Percentiles rank a stretch among this genome's conserved stretches.
phyloP scores from a whole-genome alignment of 2,888 invertebrate species.

The Lucinisca nassula region DNA sequence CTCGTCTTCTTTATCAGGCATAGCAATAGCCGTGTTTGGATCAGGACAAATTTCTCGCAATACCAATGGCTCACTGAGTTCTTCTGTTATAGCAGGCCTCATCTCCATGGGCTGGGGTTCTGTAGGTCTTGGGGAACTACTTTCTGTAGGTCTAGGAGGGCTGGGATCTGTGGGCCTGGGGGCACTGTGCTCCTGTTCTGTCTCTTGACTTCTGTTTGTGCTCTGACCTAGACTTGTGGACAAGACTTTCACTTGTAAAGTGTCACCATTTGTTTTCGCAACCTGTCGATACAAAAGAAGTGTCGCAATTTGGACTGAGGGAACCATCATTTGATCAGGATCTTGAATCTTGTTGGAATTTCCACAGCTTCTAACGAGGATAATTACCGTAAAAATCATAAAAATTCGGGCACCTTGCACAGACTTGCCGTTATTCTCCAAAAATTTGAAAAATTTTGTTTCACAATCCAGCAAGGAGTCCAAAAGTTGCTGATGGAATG shows the following conservation, averaged over 20 bases:
- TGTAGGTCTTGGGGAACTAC: background rate
- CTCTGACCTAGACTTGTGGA: background rate
- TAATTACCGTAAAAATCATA: no score
- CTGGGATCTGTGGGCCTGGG: background rate
- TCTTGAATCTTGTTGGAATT: no score
- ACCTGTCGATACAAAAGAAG: background rate
- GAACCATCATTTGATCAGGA: no score
- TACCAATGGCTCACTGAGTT: conserved; percentile 22
- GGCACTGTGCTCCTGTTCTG: background rate
- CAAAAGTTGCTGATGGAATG: no score
- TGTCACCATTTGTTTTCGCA: background rate
- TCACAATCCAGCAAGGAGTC: no score
- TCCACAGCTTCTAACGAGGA: no score
- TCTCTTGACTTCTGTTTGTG: background rate
- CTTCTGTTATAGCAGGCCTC: background rate
- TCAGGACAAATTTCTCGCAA: conserved; percentile 54
- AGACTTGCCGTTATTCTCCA: no score
- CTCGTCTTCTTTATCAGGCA: background rate
- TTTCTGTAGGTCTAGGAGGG: background rate
- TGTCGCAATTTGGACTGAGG: no score
- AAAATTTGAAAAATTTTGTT: no score
- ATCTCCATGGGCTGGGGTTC: background rate
- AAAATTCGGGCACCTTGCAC: no score
- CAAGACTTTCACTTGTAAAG: background rate
- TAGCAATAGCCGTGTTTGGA: conserved; percentile 11